Conservation (phyloP, 1,140 invertebrate genomes). For the Trichonephila clavata region DNA sequence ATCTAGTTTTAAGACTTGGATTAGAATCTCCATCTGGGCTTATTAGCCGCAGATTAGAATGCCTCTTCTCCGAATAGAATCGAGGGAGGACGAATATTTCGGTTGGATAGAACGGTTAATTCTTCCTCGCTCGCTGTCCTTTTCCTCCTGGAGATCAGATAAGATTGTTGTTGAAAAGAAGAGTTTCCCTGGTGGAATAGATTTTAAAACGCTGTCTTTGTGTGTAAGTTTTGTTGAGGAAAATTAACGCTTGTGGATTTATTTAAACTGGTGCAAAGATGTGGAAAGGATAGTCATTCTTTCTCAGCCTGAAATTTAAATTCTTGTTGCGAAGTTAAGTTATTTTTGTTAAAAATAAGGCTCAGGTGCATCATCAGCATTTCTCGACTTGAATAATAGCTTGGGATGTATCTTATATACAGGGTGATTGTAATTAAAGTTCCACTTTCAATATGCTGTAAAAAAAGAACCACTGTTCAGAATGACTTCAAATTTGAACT, state of each 20-base stretch:
- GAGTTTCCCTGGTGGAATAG: neutral
- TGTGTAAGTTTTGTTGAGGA: neutral
- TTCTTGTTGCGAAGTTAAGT: no score
- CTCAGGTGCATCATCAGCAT: no score
- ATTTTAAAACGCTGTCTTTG: neutral
- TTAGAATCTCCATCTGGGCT: conserved; percentile 13
- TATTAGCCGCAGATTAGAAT: conserved; percentile 24
- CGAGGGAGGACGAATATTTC: neutral
- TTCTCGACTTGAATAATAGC: no score
- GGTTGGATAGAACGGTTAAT: neutral
- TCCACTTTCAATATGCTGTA: no score
- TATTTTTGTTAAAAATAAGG: no score
- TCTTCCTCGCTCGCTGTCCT: neutral
- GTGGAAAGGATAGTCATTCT: neutral
- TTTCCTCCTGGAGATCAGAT: neutral
- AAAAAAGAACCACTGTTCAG: no score
- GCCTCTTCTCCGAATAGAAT: neutral
- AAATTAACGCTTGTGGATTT: neutral
- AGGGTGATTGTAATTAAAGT: no score
- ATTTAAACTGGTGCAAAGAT: neutral
- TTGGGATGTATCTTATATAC: no score
- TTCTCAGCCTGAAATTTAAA: no score
- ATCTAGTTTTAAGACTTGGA: conserved; percentile 18
- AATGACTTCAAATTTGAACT: no score
- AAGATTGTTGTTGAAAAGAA: neutral